These are phyloP conservation scores for Sinelater perroti DNA, from an alignment of 2,888 invertebrate genomes.

Conservation along the genomic window DNA sequence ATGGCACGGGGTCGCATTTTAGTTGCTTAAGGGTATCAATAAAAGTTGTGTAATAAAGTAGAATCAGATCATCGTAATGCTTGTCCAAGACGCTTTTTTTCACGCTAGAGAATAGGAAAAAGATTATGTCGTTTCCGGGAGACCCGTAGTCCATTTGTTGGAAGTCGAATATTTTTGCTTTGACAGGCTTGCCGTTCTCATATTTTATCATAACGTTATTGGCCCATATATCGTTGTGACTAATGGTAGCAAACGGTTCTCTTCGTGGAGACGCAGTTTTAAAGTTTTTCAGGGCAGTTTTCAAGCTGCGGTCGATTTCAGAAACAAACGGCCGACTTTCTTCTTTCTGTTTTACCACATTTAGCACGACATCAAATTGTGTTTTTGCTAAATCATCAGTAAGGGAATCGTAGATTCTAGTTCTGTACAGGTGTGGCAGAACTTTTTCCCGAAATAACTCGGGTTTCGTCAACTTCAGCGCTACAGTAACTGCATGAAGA, in stretches of 20 bases:
- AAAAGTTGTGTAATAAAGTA: slow-evolving; percentile 62
- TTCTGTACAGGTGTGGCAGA: slow-evolving; percentile 51
- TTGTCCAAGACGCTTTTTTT: slow-evolving; percentile 54
- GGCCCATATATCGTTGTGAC: slow-evolving; percentile 67
- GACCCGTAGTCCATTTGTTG: slow-evolving; percentile 64
- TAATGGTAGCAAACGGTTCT: slow-evolving; percentile 64
- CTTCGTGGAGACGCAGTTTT: slow-evolving; percentile 46
- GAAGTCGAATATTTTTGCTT: slow-evolving; percentile 64
- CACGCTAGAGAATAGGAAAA: slow-evolving; percentile 64
- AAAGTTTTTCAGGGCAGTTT: slow-evolving; percentile 26
- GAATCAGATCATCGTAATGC: slow-evolving; percentile 60
- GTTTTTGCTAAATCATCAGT: slow-evolving; percentile 27
- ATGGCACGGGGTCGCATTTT: slow-evolving; percentile 48
- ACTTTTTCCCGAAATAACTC: slow-evolving; percentile 55
- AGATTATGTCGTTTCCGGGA: slow-evolving; percentile 63
- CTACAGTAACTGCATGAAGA: slow-evolving; percentile 65
- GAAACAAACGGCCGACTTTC: slow-evolving; percentile 33
- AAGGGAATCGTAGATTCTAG: slow-evolving; percentile 23
- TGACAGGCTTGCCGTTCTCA: slow-evolving; percentile 44
- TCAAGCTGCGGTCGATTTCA: slow-evolving; percentile 28
- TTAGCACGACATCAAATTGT: slow-evolving; percentile 28
- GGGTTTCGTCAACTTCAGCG: slow-evolving; percentile 60
- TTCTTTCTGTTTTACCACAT: slow-evolving; percentile 25
- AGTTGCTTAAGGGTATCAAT: slow-evolving; percentile 54
- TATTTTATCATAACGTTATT: slow-evolving; percentile 67